phyloP scores from a whole-genome alignment of 2,797 vertebrate genomes.

The Pseudochaenichthys georgianus region DNA sequence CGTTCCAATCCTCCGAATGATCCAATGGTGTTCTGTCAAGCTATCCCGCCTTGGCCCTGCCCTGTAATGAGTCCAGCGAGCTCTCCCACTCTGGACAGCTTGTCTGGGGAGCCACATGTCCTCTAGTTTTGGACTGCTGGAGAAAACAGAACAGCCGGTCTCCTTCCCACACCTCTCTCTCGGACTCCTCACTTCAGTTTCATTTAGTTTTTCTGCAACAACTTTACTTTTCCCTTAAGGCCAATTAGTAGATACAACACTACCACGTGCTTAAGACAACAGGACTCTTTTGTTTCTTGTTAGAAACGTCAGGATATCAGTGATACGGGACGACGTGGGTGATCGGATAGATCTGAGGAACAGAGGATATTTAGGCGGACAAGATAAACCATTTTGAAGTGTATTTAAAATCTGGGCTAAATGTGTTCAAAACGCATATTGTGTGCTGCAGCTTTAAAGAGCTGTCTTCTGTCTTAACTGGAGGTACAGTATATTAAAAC shows the following conservation, averaged over 20 bases:
- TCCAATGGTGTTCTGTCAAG: slow-evolving; percentile 83
- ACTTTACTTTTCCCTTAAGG: slow-evolving; percentile 82
- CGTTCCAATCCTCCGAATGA: slow-evolving; percentile 74
- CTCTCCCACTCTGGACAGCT: slow-evolving; percentile 86
- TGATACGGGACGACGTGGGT: slow-evolving; percentile 57
- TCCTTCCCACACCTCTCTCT: slow-evolving; percentile 84
- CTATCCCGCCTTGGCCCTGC: slow-evolving; percentile 82
- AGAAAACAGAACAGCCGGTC: slow-evolving; percentile 85
- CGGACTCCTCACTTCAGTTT: slow-evolving; percentile 78
- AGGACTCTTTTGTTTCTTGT: slow-evolving; percentile 68
- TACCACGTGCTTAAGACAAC: slow-evolving; percentile 68
- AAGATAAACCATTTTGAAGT: slow-evolving; percentile 26
- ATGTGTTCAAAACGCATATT: no score
- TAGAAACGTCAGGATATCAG: slow-evolving; percentile 50
- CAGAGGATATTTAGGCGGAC: slow-evolving; percentile 31
- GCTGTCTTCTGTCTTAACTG: not conserved
- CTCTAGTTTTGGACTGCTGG: slow-evolving; percentile 84
- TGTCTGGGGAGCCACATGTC: slow-evolving; percentile 85
- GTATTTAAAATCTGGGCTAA: not conserved
- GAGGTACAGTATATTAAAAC: no score
- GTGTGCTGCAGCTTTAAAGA: not conserved
- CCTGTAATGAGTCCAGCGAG: slow-evolving; percentile 83
- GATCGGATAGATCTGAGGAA: slow-evolving; percentile 51
- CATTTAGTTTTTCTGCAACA: slow-evolving; percentile 78
- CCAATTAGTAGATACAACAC: slow-evolving; percentile 81